Evolutionary conservation across 2,888 invertebrate species (phyloP), one percentile per base, ranked within the genome.

Genomic region (Pandemis cinnamomeana): DNA sequence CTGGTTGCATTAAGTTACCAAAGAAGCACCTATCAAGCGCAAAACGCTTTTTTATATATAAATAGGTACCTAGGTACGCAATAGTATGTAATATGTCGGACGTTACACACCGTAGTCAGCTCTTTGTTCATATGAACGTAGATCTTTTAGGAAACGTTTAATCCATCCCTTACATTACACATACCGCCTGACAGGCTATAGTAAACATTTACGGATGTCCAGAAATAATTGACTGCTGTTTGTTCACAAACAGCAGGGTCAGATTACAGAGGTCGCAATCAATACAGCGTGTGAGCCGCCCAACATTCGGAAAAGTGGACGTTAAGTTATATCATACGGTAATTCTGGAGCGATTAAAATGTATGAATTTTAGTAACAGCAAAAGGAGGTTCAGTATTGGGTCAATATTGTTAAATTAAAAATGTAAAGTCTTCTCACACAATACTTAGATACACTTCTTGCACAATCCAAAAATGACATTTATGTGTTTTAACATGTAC

Each of bases 201-300:
- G 82, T 77, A 82, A 84, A 86, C 81, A 83, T 87, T 88, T 85
- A 84, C 79, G 75, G 76, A 84, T 80, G 86, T 87, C 86, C 83
- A 82, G 80, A 84, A 82, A 84, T 88, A 86, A 89, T 87, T 83
- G 87, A 89, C 86, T 84, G 78, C 62, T 74, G 66, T 74, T 70
- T 70, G 70, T 67, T 60, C 55, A 64, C 79, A 87, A 85, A 86
- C 84, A 85, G 69, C 75, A 72, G 83, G 80, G 77, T 88, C 80
- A 68, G 76, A 81, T 87, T 87, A 80, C 88, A 71, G 73, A 72
- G 70, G 76, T 79, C 75, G 77, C 79, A 67, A 69, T 64, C 63
- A 58, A 66, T 76, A 66, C 27, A n/a, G 5, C 41, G 46, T 27
- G 53, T 62, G 20, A 71, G 75, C 46, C 36, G 58, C 63, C 62